Evolutionary conservation across 64 coral and sea anemone genomes (phyloP).

Genomic region (Dendronephthya gigantea): DNA sequence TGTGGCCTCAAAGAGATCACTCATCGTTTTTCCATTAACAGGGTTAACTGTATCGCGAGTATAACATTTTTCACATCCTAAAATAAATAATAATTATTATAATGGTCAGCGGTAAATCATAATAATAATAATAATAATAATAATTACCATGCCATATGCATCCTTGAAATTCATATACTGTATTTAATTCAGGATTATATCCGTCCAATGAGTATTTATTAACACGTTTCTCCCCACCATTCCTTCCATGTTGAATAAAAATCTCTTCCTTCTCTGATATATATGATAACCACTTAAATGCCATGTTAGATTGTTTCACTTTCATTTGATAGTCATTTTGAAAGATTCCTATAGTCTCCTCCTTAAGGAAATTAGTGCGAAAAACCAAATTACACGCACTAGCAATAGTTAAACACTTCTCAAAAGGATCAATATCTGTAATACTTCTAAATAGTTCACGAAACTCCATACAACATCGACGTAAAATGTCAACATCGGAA

Average conservation of each 20-base stretch:
- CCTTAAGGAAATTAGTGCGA: neutral
- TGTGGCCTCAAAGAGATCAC: neutral
- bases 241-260: neutral
- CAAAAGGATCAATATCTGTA: neutral
- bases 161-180: neutral
- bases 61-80: neutral
- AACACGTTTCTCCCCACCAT: neutral
- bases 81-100: too few species aligned
- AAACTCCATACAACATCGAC: neutral
- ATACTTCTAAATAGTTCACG: neutral
- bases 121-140: too few species aligned
- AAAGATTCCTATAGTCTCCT: neutral
- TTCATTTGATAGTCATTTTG: neutral
- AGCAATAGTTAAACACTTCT: neutral
- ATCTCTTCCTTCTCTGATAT: neutral
- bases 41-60: neutral
- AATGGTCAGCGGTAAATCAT: too few species aligned
- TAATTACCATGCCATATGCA: conserved; percentile 10
- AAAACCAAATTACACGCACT: neutral
- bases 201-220: neutral
- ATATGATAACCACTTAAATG: neutral
- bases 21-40: neutral
- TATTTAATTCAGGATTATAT: neutral
- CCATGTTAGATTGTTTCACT: neutral
- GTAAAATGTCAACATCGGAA: neutral